These are phyloP conservation scores for Thomomys bottae DNA, from an alignment of 2,113 vertebrate genomes.

Conservation along the genomic window DNA sequence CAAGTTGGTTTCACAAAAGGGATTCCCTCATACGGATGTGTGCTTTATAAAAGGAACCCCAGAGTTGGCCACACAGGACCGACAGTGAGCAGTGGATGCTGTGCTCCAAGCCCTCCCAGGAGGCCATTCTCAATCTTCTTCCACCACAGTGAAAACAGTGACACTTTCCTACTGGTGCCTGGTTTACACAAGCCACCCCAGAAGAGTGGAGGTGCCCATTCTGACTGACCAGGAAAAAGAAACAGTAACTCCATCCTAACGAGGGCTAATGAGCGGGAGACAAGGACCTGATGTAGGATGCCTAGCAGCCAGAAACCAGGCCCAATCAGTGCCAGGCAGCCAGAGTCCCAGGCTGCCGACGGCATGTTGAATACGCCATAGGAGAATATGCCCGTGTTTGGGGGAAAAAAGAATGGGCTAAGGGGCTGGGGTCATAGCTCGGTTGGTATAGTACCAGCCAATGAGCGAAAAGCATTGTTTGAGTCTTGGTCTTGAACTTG, in stretches of 20 bases:
- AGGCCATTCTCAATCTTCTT: background rate
- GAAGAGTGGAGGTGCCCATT: background rate
- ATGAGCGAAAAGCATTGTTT: too few relatives aligned
- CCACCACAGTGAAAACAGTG: too few relatives aligned
- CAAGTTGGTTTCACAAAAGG: too few relatives aligned
- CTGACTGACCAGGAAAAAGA: background rate
- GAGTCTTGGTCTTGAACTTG: too few relatives aligned
- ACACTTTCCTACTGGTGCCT: too few relatives aligned
- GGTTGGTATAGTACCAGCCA: too few relatives aligned
- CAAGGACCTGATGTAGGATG: background rate
- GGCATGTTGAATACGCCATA: too few relatives aligned
- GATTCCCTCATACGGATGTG: too few relatives aligned
- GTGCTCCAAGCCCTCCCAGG: too few relatives aligned
- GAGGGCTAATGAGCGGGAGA: background rate
- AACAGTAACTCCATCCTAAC: background rate
- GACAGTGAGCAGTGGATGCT: background rate
- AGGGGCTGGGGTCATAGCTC: too few relatives aligned
- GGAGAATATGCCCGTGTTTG: background rate
- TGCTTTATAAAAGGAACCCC: too few relatives aligned
- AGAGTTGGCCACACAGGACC: too few relatives aligned
- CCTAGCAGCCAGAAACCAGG: background rate
- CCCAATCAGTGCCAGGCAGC: background rate
- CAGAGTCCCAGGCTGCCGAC: background rate
- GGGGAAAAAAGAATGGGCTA: background rate
- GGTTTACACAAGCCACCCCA: background rate